Evolutionary conservation across 2,113 vertebrate species (phyloP).

Genomic region (Pelvicachromis taeniatus): DNA sequence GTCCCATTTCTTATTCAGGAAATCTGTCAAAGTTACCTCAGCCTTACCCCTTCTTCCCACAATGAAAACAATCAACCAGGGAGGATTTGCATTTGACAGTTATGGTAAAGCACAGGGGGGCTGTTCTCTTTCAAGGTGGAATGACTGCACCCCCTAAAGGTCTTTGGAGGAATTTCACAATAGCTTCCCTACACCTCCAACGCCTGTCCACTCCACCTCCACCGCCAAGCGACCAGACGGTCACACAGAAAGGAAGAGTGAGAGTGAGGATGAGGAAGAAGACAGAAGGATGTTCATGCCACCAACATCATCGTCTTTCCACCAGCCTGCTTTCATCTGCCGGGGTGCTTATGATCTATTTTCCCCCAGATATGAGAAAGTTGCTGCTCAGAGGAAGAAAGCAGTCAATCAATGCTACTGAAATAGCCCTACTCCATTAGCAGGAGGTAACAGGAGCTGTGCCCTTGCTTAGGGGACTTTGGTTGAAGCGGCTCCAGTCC

Average conservation of each 20-base stretch:
- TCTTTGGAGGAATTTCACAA: conserved; percentile 43
- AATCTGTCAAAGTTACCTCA: conserved; percentile 65
- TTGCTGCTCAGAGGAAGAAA: conserved; percentile 59
- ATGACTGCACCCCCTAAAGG: conserved; percentile 90
- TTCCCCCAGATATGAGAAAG: conserved; percentile 66
- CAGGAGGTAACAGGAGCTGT: conserved; percentile 67
- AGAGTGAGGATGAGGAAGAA: conserved; percentile 23
- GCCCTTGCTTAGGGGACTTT: conserved; percentile 67
- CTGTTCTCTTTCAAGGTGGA: conserved; percentile 74
- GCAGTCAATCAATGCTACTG: conserved; percentile 71
- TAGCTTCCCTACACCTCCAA: background rate
- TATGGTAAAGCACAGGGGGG: conserved; percentile 56
- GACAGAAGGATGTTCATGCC: conserved; percentile 56
- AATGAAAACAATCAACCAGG: conserved; percentile 71
- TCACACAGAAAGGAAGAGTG: background rate
- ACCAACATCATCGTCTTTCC: conserved; percentile 59
- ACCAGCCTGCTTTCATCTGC: conserved; percentile 50
- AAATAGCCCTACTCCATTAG: conserved; percentile 72
- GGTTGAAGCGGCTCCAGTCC: conserved; percentile 57
- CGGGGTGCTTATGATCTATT: conserved; percentile 72
- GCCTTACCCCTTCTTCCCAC: conserved; percentile 53
- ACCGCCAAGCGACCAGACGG: conserved; percentile 10
- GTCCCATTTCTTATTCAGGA: conserved; percentile 69
- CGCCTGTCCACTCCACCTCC: conserved; percentile 33
- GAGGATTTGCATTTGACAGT: conserved; percentile 65